Conservation (phyloP, 2,113 vertebrate species). For the Capricornis sumatraensis region DNA sequence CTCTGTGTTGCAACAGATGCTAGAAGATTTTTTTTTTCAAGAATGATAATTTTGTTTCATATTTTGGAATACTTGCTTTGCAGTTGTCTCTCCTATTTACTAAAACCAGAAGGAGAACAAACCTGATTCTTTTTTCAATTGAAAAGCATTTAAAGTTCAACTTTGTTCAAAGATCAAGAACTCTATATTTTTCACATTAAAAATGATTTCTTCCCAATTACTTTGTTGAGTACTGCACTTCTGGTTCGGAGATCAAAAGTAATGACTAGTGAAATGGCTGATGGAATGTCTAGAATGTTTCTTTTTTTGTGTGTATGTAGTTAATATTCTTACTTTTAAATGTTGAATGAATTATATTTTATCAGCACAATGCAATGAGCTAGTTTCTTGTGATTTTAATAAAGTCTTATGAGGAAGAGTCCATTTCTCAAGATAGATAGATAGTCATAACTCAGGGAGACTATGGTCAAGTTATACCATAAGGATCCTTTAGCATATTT, state of each 20-base stretch:
- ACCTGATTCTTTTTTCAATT: constrained; percentile 39
- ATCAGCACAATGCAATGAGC: not conserved
- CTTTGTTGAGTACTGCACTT: not conserved
- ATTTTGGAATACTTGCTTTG: constrained; percentile 64
- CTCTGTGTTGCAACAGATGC: constrained; percentile 76
- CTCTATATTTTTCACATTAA: not conserved
- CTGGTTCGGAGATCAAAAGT: constrained; percentile 22
- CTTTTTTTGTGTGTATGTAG: constrained; percentile 35
- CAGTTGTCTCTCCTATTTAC: constrained; percentile 38
- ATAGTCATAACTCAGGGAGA: constrained; percentile 26
- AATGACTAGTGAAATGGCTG: not conserved
- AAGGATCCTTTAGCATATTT: constrained; percentile 5
- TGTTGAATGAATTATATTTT: not conserved
- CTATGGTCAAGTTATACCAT: constrained; percentile 37
- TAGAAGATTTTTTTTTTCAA: constrained; percentile 60
- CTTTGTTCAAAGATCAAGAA: not conserved
- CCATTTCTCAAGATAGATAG: constrained; percentile 44
- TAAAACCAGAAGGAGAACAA: not conserved
- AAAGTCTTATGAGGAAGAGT: constrained; percentile 57
- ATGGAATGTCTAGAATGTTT: not conserved
- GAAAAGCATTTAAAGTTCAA: constrained; percentile 31
- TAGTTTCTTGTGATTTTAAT: constrained; percentile 51
- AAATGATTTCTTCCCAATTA: not conserved
- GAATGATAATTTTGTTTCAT: constrained; percentile 51
- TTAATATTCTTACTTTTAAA: constrained; percentile 48